A percentile compares a stretch with the other conserved stretches of the same genome.
Evolutionary conservation across 2,797 vertebrate species (phyloP).

Genomic region (Otolemur crassicaudatus): DNA sequence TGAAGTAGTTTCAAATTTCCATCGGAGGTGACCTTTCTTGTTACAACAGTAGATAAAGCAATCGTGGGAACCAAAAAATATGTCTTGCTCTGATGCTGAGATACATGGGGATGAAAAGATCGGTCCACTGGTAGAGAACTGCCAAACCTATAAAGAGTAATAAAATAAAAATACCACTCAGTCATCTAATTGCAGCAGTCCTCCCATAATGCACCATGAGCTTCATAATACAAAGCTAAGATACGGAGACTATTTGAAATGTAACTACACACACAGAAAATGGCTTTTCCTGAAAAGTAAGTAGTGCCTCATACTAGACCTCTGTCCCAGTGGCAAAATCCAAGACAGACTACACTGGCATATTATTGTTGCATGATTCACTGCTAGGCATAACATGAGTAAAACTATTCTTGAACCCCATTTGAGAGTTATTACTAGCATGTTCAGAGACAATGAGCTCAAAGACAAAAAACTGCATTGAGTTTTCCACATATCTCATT

Average conservation of each 20-base stretch:
- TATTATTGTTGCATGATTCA: background rate
- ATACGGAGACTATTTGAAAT: background rate
- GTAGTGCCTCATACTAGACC: background rate
- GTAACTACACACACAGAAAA: background rate
- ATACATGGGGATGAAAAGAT: conserved; percentile 96
- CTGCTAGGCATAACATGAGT: background rate
- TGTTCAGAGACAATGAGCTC: conserved; percentile 33
- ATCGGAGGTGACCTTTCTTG: conserved; percentile 90
- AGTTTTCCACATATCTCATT: conserved; percentile 4
- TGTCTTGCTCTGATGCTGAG: conserved; percentile 85
- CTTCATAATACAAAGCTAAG: background rate
- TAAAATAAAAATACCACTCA: background rate
- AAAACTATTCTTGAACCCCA: background rate
- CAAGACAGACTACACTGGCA: background rate
- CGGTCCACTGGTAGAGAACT: conserved; percentile 91
- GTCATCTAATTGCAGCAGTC: background rate
- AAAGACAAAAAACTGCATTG: conserved; percentile 7
- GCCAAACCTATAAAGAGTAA: conserved; percentile 91
- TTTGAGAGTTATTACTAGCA: conserved; percentile 1
- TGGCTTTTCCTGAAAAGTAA: conserved; percentile 39
- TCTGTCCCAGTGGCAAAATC: background rate
- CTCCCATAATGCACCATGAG: background rate
- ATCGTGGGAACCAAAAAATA: conserved; percentile 97
- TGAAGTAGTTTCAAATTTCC: conserved; percentile 93
- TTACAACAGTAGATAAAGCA: conserved; percentile 92